Base-by-base conservation (phyloP, 2,113 vertebrate species). In the Labeo rohita region DNA sequence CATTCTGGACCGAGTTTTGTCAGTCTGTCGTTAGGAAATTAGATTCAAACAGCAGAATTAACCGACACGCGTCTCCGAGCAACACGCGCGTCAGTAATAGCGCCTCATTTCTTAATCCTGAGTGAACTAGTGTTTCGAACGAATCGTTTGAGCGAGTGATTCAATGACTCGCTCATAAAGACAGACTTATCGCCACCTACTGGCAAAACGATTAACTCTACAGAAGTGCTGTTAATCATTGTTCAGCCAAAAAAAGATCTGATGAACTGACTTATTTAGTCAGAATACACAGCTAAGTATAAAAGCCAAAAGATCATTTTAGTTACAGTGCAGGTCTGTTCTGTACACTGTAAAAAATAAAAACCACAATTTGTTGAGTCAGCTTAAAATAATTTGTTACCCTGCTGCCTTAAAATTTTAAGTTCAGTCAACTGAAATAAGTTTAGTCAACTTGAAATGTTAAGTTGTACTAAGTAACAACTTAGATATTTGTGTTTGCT, bases 311-410 rank as follows among this genome's bases (percentile, higher is more conserved):
- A 56, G 2, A 8, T 5, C 0, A 21, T 56, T 56, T 56, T 56
- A 21, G 16, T 54, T 54, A 18, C 16, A 59, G 54, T 65, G 72
- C 89, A 87, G 89, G 90, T 90, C 92, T 87, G 23, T 72, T 2
- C 28, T 28, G 28, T n/a, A n/a, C n/a, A n/a, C n/a, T n/a, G n/a
- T n/a, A n/a, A n/a, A n/a, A n/a, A n/a, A n/a, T n/a, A n/a, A n/a
- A n/a, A n/a, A n/a, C n/a, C n/a, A n/a, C n/a, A n/a, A n/a, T n/a
- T n/a, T n/a, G n/a, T n/a, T n/a, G n/a, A n/a, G n/a, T n/a, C n/a
- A n/a, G n/a, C n/a, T n/a, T n/a, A n/a, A n/a, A n/a, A n/a, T n/a
- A n/a, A n/a, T n/a, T n/a, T n/a, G n/a, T n/a, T n/a, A n/a, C n/a
- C n/a, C n/a, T n/a, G n/a, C n/a, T n/a, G n/a, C n/a, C n/a, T n/a